Percentiles rank a stretch among this genome's conserved stretches.
phyloP scores from a whole-genome alignment of 2,113 vertebrate genomes.

The Pelmatolapia mariae region DNA sequence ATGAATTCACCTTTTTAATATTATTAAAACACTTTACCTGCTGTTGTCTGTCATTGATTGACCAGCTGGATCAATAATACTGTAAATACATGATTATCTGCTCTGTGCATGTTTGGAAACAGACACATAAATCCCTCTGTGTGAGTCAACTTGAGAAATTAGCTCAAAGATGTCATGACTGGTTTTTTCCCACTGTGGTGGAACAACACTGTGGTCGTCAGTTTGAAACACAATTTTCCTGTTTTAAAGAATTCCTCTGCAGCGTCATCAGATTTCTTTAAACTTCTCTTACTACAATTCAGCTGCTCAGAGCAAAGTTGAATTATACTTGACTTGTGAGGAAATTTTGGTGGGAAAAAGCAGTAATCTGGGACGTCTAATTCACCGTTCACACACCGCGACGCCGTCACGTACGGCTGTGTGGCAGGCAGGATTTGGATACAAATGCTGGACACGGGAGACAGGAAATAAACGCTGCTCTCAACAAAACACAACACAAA shows the following conservation, averaged over 20 bases:
- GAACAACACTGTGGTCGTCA: not conserved
- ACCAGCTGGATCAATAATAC: not conserved
- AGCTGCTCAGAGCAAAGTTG: not conserved
- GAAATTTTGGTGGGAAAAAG: not conserved
- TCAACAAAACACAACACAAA: not conserved
- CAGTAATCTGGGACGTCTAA: not conserved
- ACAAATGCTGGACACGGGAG: not conserved
- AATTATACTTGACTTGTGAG: not conserved
- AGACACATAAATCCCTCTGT: not conserved
- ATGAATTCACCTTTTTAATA: not conserved
- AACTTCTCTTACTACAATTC: rapidly evolving
- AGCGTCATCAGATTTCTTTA: rapidly evolving
- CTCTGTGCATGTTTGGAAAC: not conserved
- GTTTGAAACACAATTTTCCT: not conserved
- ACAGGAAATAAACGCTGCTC: not conserved
- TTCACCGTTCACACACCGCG: rapidly evolving
- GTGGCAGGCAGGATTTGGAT: not conserved
- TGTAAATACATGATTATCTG: not conserved
- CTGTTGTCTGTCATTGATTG: not conserved
- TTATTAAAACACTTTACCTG: not conserved
- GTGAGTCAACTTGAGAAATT: not conserved
- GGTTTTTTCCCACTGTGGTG: not conserved
- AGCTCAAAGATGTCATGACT: not conserved
- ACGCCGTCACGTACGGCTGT: rapidly evolving
- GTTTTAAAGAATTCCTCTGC: not conserved